phyloP scores from a whole-genome alignment of 1,140 invertebrate genomes.

The Cheumatopsyche charites region DNA sequence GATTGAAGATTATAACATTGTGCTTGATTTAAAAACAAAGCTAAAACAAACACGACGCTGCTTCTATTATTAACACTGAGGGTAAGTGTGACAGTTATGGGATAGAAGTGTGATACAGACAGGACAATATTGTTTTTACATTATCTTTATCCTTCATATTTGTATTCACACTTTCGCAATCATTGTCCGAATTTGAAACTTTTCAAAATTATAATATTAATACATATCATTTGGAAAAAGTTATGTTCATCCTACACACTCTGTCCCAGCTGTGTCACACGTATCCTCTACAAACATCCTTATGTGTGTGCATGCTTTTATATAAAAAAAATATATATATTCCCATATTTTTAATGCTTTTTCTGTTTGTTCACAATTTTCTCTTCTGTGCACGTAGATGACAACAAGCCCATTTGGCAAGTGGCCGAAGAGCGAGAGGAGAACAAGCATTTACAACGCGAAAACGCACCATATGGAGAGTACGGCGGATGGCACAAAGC shows the following conservation, averaged over 20 bases:
- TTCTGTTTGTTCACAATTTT: too few relatives aligned
- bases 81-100: conserved; percentile 47
- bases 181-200: too few relatives aligned
- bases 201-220: too few relatives aligned
- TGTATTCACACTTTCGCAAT: too few relatives aligned
- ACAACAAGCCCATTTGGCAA: conserved; percentile 99
- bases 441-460: conserved; percentile 90
- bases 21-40: too few relatives aligned
- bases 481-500: conserved; percentile 98
- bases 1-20: too few relatives aligned
- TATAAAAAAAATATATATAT: too few relatives aligned
- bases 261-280: conserved; percentile 49
- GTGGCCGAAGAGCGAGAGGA: conserved; percentile 97
- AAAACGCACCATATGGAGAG: conserved; percentile 90
- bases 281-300: conserved; percentile 29
- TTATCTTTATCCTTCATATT: too few relatives aligned
- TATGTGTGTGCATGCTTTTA: conserved; percentile 13
- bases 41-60: too few relatives aligned
- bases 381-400: conserved; percentile 62
- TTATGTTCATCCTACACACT: conserved; percentile 39
- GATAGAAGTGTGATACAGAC: conserved; percentile 47
- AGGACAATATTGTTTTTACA: conserved; percentile 35
- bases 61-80: background rate
- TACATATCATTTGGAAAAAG: too few relatives aligned
- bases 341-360: too few relatives aligned